A percentile compares a stretch with the other conserved stretches of the same genome.
These are phyloP conservation scores for Octomys mimax DNA, from an alignment of 2,797 vertebrate species.

Conservation along the genomic window DNA sequence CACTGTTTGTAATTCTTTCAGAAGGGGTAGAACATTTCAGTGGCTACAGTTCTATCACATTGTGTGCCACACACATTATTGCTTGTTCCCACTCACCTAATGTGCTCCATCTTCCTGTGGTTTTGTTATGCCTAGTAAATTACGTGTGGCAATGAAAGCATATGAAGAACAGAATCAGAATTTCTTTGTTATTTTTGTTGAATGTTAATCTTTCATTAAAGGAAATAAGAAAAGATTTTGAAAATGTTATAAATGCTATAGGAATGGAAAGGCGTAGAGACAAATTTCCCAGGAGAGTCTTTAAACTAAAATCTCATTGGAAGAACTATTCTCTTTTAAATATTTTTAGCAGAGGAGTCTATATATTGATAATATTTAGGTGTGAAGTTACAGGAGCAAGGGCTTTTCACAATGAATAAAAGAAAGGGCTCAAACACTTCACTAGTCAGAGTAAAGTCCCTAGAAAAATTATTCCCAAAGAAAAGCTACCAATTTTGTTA, in stretches of 20 bases:
- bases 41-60: neutral
- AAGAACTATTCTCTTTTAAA: neutral
- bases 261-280: neutral
- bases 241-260: neutral
- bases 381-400: neutral
- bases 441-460: neutral
- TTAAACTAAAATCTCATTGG: conserved; percentile 20
- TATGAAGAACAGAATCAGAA: neutral
- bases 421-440: neutral
- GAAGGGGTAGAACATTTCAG: neutral
- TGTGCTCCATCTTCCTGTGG: neutral
- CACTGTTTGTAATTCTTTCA: neutral
- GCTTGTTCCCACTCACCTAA: neutral
- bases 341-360: neutral
- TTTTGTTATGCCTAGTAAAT: neutral
- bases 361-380: neutral
- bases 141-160: neutral
- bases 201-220: neutral
- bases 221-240: neutral
- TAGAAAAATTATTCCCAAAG: neutral
- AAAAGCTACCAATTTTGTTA: neutral
- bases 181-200: neutral
- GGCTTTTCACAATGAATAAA: neutral
- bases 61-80: neutral
- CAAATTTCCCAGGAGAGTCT: neutral